Evolutionary conservation across 2,797 vertebrate species (phyloP).

Genomic region (Ptychadena robeensis): DNA sequence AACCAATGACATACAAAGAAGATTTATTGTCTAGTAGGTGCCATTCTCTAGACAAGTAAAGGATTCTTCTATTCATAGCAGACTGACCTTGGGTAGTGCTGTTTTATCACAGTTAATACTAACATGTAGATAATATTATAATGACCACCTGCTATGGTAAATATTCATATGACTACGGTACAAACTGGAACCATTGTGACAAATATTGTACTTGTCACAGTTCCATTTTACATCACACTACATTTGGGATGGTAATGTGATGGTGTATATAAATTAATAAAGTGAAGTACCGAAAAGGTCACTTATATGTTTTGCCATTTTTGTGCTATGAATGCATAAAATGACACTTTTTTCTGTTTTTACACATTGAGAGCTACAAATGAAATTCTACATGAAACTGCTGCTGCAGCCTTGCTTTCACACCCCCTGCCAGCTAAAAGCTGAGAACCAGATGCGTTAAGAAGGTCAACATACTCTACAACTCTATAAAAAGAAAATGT

Average conservation of each 20-base stretch:
- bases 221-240: background rate
- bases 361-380: slow-evolving; percentile 47
- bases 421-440: slow-evolving; percentile 63
- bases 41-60: no score
- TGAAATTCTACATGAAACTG: slow-evolving; percentile 62
- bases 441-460: slow-evolving; percentile 68
- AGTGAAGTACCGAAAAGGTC: slow-evolving; percentile 17
- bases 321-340: slow-evolving; percentile 9
- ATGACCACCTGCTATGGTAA: background rate
- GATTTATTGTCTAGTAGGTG: no score
- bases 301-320: slow-evolving; percentile 20
- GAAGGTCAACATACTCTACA: slow-evolving; percentile 62
- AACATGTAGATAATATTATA: background rate
- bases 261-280: background rate
- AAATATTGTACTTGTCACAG: background rate
- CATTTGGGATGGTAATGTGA: background rate
- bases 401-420: slow-evolving; percentile 63
- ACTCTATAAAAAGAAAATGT: slow-evolving; percentile 65
- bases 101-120: background rate
- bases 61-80: background rate
- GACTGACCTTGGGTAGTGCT: no score
- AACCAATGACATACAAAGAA: no score
- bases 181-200: background rate
- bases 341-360: background rate
- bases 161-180: background rate